A percentile compares a stretch with the other conserved stretches of the same genome.
phyloP scores from a whole-genome alignment of 1,140 invertebrate genomes.

The Phortica variegata region DNA sequence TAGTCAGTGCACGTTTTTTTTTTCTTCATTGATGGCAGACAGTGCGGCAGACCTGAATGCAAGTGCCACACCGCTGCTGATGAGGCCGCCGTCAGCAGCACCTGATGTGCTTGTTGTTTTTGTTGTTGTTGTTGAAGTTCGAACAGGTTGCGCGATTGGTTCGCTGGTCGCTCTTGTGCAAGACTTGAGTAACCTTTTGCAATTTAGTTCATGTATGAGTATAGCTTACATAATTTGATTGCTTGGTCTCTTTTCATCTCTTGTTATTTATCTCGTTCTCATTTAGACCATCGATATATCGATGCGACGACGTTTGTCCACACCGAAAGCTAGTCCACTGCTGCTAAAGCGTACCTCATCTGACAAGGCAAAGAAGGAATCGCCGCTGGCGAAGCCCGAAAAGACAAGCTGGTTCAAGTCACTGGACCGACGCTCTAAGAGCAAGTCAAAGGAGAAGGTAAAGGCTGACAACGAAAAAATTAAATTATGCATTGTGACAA shows the following conservation, averaged over 20 bases:
- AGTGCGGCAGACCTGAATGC: conserved; percentile 22
- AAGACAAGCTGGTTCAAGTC: conserved; percentile 68
- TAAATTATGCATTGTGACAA: too few relatives aligned
- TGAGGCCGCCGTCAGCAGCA: conserved; percentile 22
- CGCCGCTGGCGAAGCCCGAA: conserved; percentile 33
- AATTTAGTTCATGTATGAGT: conserved; percentile 1
- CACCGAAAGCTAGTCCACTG: conserved; percentile 69
- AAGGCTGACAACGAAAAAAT: too few relatives aligned
- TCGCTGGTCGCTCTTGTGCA: too few relatives aligned
- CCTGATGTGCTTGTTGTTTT: conserved; percentile 28
- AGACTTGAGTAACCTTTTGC: too few relatives aligned
- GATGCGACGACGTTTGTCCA: conserved; percentile 69
- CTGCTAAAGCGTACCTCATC: conserved; percentile 46
- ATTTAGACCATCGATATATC: conserved; percentile 52
- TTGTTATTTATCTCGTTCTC: neutral
- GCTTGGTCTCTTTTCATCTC: too few relatives aligned
- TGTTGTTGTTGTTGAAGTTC: neutral
- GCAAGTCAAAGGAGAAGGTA: conserved; percentile 50
- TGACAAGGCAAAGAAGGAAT: conserved; percentile 38
- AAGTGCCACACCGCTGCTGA: conserved; percentile 36
- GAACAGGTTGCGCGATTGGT: too few relatives aligned
- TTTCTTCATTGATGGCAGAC: conserved; percentile 3
- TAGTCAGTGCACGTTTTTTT: neutral
- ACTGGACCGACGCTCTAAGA: conserved; percentile 61
- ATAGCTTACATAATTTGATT: conserved; percentile 8